A percentile compares a stretch with the other conserved stretches of the same genome.
Evolutionary conservation across 2,797 vertebrate species (phyloP).

Genomic region (Tragelaphus oryx): DNA sequence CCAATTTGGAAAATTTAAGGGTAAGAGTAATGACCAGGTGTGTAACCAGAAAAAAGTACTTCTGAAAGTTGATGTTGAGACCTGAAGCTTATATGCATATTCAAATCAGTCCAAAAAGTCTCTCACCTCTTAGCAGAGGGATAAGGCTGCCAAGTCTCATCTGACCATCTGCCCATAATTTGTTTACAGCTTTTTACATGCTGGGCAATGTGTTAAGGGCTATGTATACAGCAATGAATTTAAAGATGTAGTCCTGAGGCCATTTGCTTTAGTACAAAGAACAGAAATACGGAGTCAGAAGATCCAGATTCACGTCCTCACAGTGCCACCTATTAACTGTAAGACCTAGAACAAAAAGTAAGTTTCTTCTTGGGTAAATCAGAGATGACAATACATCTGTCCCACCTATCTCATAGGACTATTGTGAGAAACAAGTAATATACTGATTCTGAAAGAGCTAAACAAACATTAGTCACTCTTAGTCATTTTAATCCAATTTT

Average conservation of each 20-base stretch:
- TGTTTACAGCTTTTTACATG: background rate
- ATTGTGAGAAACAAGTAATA: constrained; percentile 33
- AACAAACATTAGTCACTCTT: constrained; percentile 58
- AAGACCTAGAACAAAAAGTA: background rate
- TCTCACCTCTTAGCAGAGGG: background rate
- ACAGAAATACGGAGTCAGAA: background rate
- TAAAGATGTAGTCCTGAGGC: background rate
- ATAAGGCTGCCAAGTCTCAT: background rate
- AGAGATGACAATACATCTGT: background rate
- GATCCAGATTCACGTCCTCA: background rate
- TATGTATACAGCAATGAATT: background rate
- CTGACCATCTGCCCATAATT: background rate
- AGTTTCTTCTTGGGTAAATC: background rate
- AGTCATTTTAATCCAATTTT: constrained; percentile 52
- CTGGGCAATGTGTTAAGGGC: background rate
- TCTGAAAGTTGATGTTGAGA: background rate
- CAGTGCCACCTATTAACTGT: background rate
- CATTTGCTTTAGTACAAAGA: background rate
- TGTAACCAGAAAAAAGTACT: background rate
- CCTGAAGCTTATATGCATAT: background rate
- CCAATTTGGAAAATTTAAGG: background rate
- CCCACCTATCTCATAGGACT: background rate
- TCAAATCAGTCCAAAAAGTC: background rate
- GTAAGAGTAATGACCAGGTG: background rate
- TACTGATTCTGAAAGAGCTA: constrained; percentile 14